Evolutionary conservation across 2,888 invertebrate species (phyloP).

Genomic region (Onchidella celtica): DNA sequence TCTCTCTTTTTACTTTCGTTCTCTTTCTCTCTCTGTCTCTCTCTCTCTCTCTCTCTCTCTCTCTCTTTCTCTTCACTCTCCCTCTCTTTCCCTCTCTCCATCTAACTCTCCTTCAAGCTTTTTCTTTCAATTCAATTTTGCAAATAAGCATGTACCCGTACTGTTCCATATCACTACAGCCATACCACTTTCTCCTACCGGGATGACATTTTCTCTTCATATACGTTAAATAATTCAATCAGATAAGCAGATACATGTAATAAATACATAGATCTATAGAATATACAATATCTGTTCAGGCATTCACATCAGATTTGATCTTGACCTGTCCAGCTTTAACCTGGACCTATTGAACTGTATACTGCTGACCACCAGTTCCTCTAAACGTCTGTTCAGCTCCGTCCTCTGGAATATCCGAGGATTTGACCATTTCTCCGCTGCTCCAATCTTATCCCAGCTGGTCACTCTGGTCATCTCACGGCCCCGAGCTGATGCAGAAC

Average conservation of each 20-base stretch:
- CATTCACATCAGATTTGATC: background rate
- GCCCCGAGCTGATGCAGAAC: background rate
- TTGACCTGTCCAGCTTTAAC: background rate
- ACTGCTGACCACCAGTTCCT: conserved; percentile 1
- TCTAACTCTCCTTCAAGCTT: background rate
- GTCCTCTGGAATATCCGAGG: conserved; percentile 5
- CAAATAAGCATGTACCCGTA: no score
- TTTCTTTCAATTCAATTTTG: no score
- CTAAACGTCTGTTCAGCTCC: conserved; percentile 22
- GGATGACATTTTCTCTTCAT: no score
- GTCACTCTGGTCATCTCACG: background rate
- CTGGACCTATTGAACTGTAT: background rate
- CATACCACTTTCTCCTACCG: no score
- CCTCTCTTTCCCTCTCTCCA: background rate
- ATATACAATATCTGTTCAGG: no score
- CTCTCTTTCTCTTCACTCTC: background rate
- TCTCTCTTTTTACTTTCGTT: conserved; percentile 1
- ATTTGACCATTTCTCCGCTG: background rate
- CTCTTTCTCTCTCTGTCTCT: background rate
- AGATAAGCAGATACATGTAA: no score
- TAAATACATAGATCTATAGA: no score
- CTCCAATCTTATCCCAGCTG: background rate
- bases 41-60: conserved; percentile 1
- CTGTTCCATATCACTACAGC: no score
- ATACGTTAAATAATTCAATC: no score